Evolutionary conservation across 2,797 vertebrate genomes (phyloP), one percentile per base, ranked within the genome.

Genomic region (Schizopygopsis malacanthus): DNA sequence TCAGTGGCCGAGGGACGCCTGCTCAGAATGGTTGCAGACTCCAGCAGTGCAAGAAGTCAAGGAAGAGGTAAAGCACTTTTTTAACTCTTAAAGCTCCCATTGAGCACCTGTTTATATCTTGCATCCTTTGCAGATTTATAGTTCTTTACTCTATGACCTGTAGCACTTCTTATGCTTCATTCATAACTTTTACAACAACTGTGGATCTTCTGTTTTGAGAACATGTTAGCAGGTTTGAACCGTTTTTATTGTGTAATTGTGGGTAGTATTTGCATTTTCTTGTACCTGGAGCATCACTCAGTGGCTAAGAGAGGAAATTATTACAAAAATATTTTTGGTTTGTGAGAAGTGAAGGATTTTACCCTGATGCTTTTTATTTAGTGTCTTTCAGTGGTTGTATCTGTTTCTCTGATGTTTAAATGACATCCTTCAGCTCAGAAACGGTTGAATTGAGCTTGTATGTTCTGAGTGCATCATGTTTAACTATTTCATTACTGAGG

Each of bases 1-100:
- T 93, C 91, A 99, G 98, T 97, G 96, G 90, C 93, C 99, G 95
- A 93, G 92, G 93, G 96, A 95, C 90, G 94, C 95, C 91, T 93
- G 93, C 76, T 90, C 92, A 90, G 94, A 94, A 85, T 96, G 96
- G 96, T 93, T 94, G 85, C 93, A 93, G 88, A 91, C 95, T 82
- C 94, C 88, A 79, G 95, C 96, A 83, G 96, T 93, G 90, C 93
- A 89, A 93, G 95, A 96, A 96, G 97, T 98, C 93, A 94, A 92
- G 91, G 90, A 91, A 85, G 97, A 99, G 98, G 98, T 98, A 97
- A 97, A 95, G 45, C 85, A 37, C 79, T 52, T 76, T 82, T 71
- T 61, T 6, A 59, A 41, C 73, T 86, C 45, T 56, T 47, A 13
- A 22, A 22, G 50, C 59, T 76, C 9, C 7, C 13, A n/a, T 84